Base-by-base conservation (phyloP, 1,140 invertebrate genomes). In the Heliconius himera region DNA sequence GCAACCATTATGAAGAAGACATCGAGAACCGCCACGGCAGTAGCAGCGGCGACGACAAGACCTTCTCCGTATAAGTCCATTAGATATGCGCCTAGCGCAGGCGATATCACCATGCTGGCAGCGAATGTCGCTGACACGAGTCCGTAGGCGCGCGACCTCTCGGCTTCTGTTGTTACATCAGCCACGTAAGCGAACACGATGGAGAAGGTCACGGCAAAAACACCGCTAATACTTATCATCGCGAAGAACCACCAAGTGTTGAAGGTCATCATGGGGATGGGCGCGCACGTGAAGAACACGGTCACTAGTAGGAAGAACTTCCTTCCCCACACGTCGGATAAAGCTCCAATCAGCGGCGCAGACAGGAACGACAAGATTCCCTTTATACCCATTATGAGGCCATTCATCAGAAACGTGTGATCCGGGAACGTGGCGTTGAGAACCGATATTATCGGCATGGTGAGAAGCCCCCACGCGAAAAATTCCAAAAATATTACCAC, bases 161-260 rank as follows among this genome's bases (percentile, higher is more conserved):
- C 98, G 88, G 98, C 97, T 88, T 99, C 98, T 83, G 99, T 98
- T 33, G 99, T 99, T n/a, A 99, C 98, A 95, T 99, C 99, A 54
- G 99, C 99, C 78, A 99, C 99, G 95, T 99, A 99, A 26, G 99
- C 99, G 95, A 99, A 99, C 36, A 99, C 99, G 79, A 99, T 99
- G 74, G 98, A 99, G 94, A 99, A 99, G 70, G 99, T 99, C 74
- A 99, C 99, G 74, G 99, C 98, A 95, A 99, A 99, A 80, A 99
- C 97, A 78, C 99, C 99, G 83, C 98, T 99, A 91, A 99, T 98
- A 87, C 98, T 99, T 95, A 99, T 99, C 97, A 99, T 99, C 73
- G 99, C 99, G 95, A 99, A 99, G 95, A 99, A 99, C 99, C 99
- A 99, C 98, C 98, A 99, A 73, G 99, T 99, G 95, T 99, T 99